Evolutionary conservation across 2,888 invertebrate species (phyloP).

Genomic region (Lithophane semibrunnea): DNA sequence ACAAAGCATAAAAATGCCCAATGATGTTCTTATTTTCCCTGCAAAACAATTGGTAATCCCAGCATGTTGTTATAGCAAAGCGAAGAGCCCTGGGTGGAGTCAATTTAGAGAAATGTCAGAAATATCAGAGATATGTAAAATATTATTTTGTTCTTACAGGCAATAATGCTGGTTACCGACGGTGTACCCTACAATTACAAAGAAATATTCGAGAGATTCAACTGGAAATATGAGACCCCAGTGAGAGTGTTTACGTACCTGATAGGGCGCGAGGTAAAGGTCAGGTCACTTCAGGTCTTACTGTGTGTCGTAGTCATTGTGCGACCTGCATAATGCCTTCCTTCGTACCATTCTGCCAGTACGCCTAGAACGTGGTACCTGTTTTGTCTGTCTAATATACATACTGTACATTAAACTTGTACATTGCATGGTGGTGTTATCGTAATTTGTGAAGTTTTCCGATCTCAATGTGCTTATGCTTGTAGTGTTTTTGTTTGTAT

Average conservation of each 20-base stretch:
- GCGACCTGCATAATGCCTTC: slow-evolving; percentile 89
- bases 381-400: slow-evolving; percentile 68
- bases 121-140: neutral
- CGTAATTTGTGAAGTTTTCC: slow-evolving; percentile 63
- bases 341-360: slow-evolving; percentile 85
- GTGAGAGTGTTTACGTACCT: slow-evolving; percentile 99
- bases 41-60: neutral
- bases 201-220: slow-evolving; percentile 97
- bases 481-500: slow-evolving; percentile 69
- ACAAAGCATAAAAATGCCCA: neutral
- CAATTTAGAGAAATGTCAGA: neutral
- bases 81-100: neutral
- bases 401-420: slow-evolving; percentile 49
- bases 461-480: slow-evolving; percentile 81
- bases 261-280: slow-evolving; percentile 96
- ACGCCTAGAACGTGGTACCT: slow-evolving; percentile 89
- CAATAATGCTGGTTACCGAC: slow-evolving; percentile 99
- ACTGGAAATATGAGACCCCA: slow-evolving; percentile 95
- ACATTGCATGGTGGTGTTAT: slow-evolving; percentile 50
- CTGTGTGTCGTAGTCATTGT: slow-evolving; percentile 90
- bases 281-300: slow-evolving; percentile 90
- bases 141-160: slow-evolving; percentile 89
- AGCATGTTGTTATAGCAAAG: neutral
- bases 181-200: slow-evolving; percentile 98
- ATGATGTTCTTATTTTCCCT: neutral